phyloP scores from a whole-genome alignment of 2,797 vertebrate species.

The Chromobotia macracanthus region DNA sequence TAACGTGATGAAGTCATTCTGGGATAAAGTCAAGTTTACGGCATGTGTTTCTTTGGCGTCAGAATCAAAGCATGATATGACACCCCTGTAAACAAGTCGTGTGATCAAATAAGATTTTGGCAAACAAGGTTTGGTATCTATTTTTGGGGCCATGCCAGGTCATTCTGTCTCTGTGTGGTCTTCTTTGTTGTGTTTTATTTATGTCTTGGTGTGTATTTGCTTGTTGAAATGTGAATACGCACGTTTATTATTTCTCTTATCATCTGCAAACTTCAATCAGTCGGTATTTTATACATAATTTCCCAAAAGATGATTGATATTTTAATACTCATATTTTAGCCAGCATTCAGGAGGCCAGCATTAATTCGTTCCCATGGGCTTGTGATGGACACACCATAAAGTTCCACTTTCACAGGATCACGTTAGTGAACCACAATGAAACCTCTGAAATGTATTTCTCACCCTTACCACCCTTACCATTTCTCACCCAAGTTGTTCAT shows the following conservation, averaged over 20 bases:
- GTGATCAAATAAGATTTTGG: conserved; percentile 20
- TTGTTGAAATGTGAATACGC: background rate
- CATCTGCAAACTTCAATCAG: background rate
- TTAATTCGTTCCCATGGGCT: conserved; percentile 28
- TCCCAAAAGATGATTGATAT: no score
- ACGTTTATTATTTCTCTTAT: background rate
- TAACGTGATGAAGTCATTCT: background rate
- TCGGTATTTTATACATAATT: background rate
- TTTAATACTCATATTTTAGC: conserved; percentile 1
- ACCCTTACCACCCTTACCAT: no score
- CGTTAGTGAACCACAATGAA: background rate
- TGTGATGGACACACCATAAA: background rate
- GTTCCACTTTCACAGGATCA: background rate
- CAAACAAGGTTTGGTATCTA: background rate
- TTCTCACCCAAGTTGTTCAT: conserved; percentile 2
- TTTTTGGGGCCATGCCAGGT: conserved; percentile 3
- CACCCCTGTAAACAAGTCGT: background rate
- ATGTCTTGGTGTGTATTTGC: background rate
- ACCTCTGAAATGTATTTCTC: background rate
- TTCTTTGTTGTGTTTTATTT: conserved; percentile 6
- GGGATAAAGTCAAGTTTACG: background rate
- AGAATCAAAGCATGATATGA: background rate
- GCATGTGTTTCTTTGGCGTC: background rate
- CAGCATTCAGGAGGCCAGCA: conserved; percentile 57
- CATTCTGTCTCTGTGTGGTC: background rate